Base-by-base conservation (phyloP, 2,113 vertebrate genomes). In the Epinephelus fuscoguttatus region DNA sequence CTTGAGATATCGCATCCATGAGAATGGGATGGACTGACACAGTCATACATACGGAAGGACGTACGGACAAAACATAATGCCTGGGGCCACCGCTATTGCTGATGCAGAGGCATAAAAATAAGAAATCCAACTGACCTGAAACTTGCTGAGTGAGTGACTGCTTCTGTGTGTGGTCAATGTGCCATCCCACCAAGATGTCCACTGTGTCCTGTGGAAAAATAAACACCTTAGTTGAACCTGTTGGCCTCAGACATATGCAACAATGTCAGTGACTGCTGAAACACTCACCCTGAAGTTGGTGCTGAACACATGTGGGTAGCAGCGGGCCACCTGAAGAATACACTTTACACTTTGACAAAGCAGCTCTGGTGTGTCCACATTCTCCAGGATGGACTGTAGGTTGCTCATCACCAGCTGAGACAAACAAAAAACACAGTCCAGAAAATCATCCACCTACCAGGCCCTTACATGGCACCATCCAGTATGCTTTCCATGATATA, bases 81-180 rank as follows among this genome's bases (percentile, higher is more conserved):
- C 33, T 37, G 33, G 33, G 33, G 33, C 33, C 33, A 37, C 6
- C 4, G 6, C 33, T 37, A 37, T 37, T 0, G 6, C 33, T 37
- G 33, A 7, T 4, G 4, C 33, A 37, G 33, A 37, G 6, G 33
- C 6, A 37, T 7, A 37, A 37, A 2, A 59, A 63, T 33, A 19
- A 33, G 0, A 75, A 77, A 23, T 42, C 2, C 19, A 25, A 71
- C 96, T 96, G 88, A 99, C 98, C 97, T 85, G 98, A 99, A 45
- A 99, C 98, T 69, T 99, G 98, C 8, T 96, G 96, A 0, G 98
- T 99, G 87, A 99, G 93, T 0, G 97, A 94, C 79, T 97, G 96
- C 79, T 97, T 99, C 96, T 99, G 98, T 72, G 98, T 99, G 88
- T 99, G 98, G 94, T 99, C 98, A 70, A 99, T 99, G 90, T 99